These are phyloP conservation scores for Thereva unica DNA, from an alignment of 2,888 invertebrate species.

Conservation along the genomic window DNA sequence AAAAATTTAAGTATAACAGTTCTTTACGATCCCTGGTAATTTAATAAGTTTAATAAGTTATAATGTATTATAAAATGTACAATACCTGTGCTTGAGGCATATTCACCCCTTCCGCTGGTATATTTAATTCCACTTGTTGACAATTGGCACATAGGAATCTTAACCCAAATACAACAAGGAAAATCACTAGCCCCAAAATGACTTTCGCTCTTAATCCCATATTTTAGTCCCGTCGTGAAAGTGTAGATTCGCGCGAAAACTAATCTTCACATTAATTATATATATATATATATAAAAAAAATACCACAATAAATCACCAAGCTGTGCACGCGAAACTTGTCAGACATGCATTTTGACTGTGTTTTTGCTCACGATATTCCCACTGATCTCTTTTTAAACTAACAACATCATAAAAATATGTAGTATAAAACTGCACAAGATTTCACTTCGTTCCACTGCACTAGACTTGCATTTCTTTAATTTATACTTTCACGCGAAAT, in stretches of 20 bases:
- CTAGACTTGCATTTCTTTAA: too few species aligned
- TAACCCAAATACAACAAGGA: slow-evolving; percentile 44
- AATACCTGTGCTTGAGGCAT: slow-evolving; percentile 1
- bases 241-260: neutral
- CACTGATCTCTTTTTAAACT: too few species aligned
- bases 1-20: too few species aligned
- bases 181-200: slow-evolving; percentile 42
- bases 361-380: too few species aligned
- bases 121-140: slow-evolving; percentile 38
- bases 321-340: neutral
- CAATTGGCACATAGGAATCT: slow-evolving; percentile 45
- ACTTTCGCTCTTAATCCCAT: slow-evolving; percentile 46
- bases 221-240: slow-evolving; percentile 10
- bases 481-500: too few species aligned
- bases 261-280: neutral
- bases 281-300: too few species aligned
- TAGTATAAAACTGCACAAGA: too few species aligned
- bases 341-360: too few species aligned
- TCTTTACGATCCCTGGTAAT: too few species aligned
- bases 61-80: slow-evolving; percentile 14
- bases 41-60: too few species aligned
- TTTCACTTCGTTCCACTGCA: too few species aligned
- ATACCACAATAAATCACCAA: slow-evolving; percentile 26
- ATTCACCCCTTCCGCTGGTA: neutral
- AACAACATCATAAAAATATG: too few species aligned